These are phyloP conservation scores for Eulemur coronatus DNA, from an alignment of 2,797 vertebrate species.

Conservation along the genomic window DNA sequence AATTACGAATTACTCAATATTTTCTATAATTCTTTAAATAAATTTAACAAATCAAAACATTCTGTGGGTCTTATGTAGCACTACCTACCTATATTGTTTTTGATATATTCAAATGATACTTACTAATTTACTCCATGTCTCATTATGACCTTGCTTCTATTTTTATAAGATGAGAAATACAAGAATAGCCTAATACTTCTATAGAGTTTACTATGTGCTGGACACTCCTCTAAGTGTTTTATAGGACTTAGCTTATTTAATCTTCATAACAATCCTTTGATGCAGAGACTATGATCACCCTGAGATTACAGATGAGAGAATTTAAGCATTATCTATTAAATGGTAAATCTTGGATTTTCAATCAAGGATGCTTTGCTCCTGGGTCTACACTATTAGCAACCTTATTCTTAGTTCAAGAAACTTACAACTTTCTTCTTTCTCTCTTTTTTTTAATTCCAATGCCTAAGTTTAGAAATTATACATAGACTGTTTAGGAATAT, in stretches of 20 bases:
- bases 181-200: neutral
- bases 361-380: neutral
- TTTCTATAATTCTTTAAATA: neutral
- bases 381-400: neutral
- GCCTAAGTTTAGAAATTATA: neutral
- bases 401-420: neutral
- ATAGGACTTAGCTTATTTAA: neutral
- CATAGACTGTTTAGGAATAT: neutral
- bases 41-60: neutral
- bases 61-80: neutral
- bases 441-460: neutral
- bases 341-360: neutral
- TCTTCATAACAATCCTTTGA: neutral
- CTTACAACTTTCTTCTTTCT: neutral
- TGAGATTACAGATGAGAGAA: neutral
- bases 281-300: neutral
- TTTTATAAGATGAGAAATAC: neutral
- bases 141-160: neutral
- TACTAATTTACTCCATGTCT: neutral
- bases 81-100: neutral
- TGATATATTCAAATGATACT: neutral
- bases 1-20: neutral
- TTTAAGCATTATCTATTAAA: neutral
- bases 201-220: neutral
- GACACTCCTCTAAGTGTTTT: neutral